Evolutionary conservation across 2,888 invertebrate genomes (phyloP).

Genomic region (Protophormia terraenovae): DNA sequence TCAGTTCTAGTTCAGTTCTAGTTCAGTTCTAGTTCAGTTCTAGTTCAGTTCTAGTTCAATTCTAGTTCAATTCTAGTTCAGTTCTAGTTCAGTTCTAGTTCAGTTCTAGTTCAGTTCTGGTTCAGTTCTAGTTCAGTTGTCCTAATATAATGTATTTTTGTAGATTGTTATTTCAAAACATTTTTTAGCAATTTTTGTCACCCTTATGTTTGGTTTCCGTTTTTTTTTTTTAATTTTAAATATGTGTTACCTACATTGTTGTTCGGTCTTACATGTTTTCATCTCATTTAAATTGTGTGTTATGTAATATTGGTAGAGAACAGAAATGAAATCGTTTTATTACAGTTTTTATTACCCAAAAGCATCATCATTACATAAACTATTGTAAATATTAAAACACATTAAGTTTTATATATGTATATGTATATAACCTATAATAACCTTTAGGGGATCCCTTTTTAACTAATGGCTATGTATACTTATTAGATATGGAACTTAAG

Average conservation of each 20-base stretch:
- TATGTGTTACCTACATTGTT: too few species aligned
- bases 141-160: too few species aligned
- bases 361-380: neutral
- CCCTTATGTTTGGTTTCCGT: too few species aligned
- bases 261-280: too few species aligned
- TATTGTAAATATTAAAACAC: neutral
- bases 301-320: neutral
- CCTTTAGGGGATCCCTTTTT: neutral
- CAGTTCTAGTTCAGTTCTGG: neutral
- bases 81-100: neutral
- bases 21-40: neutral
- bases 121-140: neutral
- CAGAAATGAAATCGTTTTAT: neutral
- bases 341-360: neutral
- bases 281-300: conserved; percentile 3
- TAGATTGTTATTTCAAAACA: too few species aligned
- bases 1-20: neutral
- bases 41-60: neutral
- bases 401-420: too few species aligned
- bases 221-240: too few species aligned
- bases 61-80: neutral
- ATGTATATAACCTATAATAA: too few species aligned
- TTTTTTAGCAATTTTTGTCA: too few species aligned
- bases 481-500: too few species aligned
- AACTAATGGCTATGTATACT: too few species aligned